phyloP scores from a whole-genome alignment of 2,888 invertebrate genomes.

The Heliconius ethilla region DNA sequence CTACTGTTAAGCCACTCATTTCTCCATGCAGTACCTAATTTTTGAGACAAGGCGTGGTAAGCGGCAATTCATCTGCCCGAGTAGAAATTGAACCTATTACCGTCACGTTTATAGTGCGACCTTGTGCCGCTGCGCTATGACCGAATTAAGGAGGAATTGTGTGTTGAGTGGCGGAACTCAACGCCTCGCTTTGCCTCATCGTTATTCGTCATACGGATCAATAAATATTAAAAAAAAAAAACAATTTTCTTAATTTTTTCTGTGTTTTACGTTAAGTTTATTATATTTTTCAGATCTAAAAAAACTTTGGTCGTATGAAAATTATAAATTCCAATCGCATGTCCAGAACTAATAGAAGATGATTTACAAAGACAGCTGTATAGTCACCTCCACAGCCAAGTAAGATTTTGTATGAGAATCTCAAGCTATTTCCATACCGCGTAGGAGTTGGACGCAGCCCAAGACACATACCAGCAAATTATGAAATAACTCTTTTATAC shows the following conservation, averaged over 20 bases:
- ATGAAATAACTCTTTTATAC: conserved; percentile 32
- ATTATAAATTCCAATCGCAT: background rate
- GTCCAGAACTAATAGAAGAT: conserved; percentile 1
- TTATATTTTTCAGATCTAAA: background rate
- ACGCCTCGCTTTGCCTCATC: too few species aligned
- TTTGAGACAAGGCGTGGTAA: too few species aligned
- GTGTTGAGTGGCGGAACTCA: too few species aligned
- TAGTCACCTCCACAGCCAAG: conserved; percentile 9
- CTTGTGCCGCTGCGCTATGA: too few species aligned
- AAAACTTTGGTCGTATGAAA: background rate
- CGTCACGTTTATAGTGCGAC: too few species aligned
- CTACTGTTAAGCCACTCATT: too few species aligned
- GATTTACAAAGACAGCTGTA: conserved; percentile 15
- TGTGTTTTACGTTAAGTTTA: too few species aligned
- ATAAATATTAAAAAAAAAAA: background rate
- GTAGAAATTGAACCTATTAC: too few species aligned
- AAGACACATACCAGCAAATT: conserved; percentile 36
- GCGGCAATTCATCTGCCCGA: too few species aligned
- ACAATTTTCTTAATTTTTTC: background rate
- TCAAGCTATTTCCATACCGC: conserved; percentile 37
- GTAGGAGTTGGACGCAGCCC: conserved; percentile 40
- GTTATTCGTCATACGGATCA: background rate
- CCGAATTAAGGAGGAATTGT: too few species aligned
- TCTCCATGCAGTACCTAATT: too few species aligned
- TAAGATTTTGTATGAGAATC: conserved; percentile 20